phyloP scores from a whole-genome alignment of 35 echinoderm and acorn worm genomes.

The Apostichopus parvimensis region DNA sequence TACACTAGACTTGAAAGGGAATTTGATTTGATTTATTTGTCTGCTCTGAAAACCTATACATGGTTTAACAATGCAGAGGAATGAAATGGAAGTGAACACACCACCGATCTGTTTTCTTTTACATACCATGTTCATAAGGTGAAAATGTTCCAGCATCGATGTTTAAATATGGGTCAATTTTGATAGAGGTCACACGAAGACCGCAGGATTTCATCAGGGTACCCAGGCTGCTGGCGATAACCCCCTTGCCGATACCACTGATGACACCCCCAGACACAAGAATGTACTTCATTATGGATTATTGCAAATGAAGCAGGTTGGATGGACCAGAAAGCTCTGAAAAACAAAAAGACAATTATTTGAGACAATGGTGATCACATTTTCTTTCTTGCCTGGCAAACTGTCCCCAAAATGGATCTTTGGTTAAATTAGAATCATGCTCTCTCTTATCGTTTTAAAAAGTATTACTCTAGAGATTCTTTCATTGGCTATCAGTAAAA shows the following conservation, averaged over 20 bases:
- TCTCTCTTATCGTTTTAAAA: too few relatives aligned
- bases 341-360: too few relatives aligned
- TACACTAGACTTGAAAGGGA: too few relatives aligned
- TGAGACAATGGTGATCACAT: too few relatives aligned
- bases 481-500: too few relatives aligned
- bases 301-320: neutral
- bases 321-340: neutral
- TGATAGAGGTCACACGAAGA: slow-evolving; percentile 91
- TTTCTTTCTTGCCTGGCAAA: too few relatives aligned
- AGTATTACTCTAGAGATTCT: too few relatives aligned
- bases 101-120: neutral
- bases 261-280: slow-evolving; percentile 96
- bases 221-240: slow-evolving; percentile 96
- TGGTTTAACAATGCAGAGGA: too few relatives aligned
- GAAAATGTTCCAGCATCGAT: slow-evolving; percentile 99
- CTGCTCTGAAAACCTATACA: neutral
- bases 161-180: slow-evolving; percentile 99
- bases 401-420: too few relatives aligned
- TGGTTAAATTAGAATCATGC: too few relatives aligned
- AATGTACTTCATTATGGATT: slow-evolving; percentile 91
- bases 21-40: too few relatives aligned
- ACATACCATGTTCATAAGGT: slow-evolving; percentile 98
- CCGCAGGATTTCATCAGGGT: slow-evolving; percentile 92
- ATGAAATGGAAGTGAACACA: neutral
- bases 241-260: slow-evolving; percentile 99